These are phyloP conservation scores for Morone saxatilis DNA, from an alignment of 2,113 vertebrate species.

Conservation along the genomic window DNA sequence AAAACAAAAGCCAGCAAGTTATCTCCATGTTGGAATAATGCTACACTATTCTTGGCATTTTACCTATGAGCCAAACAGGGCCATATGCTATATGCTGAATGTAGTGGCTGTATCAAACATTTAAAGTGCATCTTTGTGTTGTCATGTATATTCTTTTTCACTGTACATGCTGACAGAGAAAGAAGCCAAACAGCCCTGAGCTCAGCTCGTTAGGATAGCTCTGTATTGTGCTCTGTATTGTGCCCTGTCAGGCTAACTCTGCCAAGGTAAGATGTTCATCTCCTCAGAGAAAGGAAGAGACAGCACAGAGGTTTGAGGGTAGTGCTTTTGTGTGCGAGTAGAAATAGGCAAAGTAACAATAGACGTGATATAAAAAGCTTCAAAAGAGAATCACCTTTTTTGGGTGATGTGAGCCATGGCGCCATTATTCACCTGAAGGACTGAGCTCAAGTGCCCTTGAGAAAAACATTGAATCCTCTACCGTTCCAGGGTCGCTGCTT, in stretches of 20 bases:
- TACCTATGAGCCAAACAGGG: not conserved
- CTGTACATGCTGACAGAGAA: conserved; percentile 46
- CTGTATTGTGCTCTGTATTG: conserved; percentile 6
- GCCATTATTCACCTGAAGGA: not conserved
- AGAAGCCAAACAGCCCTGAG: conserved; percentile 58
- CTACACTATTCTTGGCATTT: not conserved
- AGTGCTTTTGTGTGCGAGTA: not conserved
- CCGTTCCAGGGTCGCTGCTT: not conserved
- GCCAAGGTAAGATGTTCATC: conserved; percentile 48
- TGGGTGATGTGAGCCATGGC: not conserved
- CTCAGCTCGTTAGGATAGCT: conserved; percentile 62
- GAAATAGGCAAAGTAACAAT: not conserved
- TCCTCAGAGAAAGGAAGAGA: conserved; percentile 30
- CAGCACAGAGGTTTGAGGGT: conserved; percentile 7
- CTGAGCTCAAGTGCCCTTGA: not conserved
- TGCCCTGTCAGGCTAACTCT: conserved; percentile 46
- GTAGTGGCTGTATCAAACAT: conserved; percentile 29
- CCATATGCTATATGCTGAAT: conserved; percentile 19
- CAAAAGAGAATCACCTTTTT: conserved; percentile 7
- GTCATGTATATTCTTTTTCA: conserved; percentile 23
- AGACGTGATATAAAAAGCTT: not conserved
- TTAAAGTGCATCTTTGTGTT: conserved; percentile 24
- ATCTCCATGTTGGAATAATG: not conserved
- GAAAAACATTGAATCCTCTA: not conserved
- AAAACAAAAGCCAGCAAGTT: not conserved